phyloP scores from a whole-genome alignment of 2,113 vertebrate genomes.

The Balaenoptera acutorostrata region DNA sequence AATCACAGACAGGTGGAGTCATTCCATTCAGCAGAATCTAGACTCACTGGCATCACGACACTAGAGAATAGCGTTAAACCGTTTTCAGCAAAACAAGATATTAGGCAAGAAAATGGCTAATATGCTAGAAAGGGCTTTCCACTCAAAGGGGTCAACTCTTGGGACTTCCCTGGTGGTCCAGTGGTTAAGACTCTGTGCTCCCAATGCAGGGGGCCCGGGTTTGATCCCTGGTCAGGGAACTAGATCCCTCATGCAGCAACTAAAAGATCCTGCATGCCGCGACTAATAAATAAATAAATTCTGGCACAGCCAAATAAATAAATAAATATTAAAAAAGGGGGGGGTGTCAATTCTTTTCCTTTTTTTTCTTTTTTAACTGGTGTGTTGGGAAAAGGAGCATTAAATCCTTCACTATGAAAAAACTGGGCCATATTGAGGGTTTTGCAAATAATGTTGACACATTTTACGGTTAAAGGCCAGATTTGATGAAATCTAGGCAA shows the following conservation, averaged over 20 bases:
- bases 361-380: not conserved
- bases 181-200: too few relatives aligned
- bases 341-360: not conserved
- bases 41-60: not conserved
- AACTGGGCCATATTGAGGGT: not conserved
- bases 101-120: not conserved
- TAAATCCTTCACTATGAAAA: not conserved
- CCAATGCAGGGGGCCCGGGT: too few relatives aligned
- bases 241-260: too few relatives aligned
- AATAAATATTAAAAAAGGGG: too few relatives aligned
- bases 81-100: slow-evolving; percentile 26
- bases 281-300: too few relatives aligned
- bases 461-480: not conserved
- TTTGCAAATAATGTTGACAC: not conserved
- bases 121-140: not conserved
- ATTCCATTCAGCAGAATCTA: not conserved
- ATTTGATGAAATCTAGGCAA: not conserved
- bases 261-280: too few relatives aligned
- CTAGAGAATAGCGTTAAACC: not conserved
- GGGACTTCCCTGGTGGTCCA: too few relatives aligned
- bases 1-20: not conserved
- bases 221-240: too few relatives aligned
- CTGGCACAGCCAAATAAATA: too few relatives aligned
- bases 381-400: not conserved
- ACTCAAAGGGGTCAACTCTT: not conserved